A percentile compares a stretch with the other conserved stretches of the same genome.
These are phyloP conservation scores for Dryobotodes eremita DNA, from an alignment of 2,888 invertebrate species.

Conservation along the genomic window DNA sequence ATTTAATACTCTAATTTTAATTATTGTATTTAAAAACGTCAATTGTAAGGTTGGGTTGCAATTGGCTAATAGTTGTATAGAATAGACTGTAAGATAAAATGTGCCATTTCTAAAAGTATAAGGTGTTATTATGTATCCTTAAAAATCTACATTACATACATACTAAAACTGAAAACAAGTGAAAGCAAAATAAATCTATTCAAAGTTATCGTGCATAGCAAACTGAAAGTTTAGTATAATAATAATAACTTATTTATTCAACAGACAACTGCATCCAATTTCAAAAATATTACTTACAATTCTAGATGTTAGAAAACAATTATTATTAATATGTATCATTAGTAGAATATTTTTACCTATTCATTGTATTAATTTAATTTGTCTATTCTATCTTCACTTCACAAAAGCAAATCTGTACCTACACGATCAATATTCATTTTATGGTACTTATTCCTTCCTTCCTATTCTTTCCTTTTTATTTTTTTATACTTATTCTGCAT, in stretches of 20 bases:
- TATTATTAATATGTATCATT: neutral
- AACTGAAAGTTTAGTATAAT: neutral
- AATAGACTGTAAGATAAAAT: slow-evolving; percentile 79
- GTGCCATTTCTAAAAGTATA: slow-evolving; percentile 78
- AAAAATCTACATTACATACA: slow-evolving; percentile 1
- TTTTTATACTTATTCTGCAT: neutral
- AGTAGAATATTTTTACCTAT: neutral
- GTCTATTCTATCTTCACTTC: neutral
- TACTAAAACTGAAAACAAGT: neutral
- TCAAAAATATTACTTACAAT: too few species aligned
- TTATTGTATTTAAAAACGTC: slow-evolving; percentile 74
- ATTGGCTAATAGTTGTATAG: slow-evolving; percentile 81
- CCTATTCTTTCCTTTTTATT: too few species aligned
- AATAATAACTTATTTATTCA: too few species aligned
- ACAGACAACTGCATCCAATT: too few species aligned
- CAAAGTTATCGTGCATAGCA: neutral
- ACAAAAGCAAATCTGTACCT: neutral
- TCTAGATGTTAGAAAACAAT: too few species aligned
- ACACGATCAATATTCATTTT: neutral
- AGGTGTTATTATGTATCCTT: slow-evolving; percentile 38
- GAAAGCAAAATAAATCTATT: neutral
- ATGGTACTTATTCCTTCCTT: too few species aligned
- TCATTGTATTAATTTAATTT: neutral
- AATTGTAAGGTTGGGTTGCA: slow-evolving; percentile 90
- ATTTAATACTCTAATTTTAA: slow-evolving; percentile 78